phyloP scores from a whole-genome alignment of 2,888 invertebrate genomes.

The Lycia hirtaria region DNA sequence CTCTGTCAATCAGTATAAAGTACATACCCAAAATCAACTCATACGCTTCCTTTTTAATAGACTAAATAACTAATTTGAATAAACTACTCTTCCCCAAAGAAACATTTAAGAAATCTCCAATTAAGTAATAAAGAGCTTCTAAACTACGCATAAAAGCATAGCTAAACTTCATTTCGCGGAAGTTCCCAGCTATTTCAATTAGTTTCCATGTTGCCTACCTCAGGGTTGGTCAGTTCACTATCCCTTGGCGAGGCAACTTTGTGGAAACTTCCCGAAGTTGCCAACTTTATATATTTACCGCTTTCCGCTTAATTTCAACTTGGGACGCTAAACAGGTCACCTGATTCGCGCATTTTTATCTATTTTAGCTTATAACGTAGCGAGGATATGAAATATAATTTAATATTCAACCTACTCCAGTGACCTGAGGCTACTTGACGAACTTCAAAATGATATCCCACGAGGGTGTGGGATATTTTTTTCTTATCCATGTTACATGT shows the following conservation, averaged over 20 bases:
- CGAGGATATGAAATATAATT: too few species aligned
- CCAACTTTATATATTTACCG: conserved; percentile 21
- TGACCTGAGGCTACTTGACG: too few species aligned
- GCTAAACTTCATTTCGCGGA: conserved; percentile 11
- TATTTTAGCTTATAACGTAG: conserved; percentile 1
- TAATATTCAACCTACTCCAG: too few species aligned
- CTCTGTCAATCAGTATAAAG: too few species aligned
- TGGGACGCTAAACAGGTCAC: conserved; percentile 14
- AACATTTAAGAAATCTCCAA: neutral
- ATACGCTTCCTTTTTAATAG: too few species aligned
- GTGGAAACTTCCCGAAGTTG: conserved; percentile 16
- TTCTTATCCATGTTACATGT: too few species aligned
- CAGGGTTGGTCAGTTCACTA: conserved; percentile 14
- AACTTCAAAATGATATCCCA: too few species aligned
- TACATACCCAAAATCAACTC: too few species aligned
- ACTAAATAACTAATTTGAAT: too few species aligned
- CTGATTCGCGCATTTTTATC: conserved; percentile 3
- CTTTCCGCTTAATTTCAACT: conserved; percentile 28
- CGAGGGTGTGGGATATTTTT: too few species aligned
- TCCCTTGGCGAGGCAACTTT: conserved; percentile 20
- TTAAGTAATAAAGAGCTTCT: conserved; percentile 9
- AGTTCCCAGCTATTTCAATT: conserved; percentile 29
- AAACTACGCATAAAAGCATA: conserved; percentile 8
- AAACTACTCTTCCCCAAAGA: too few species aligned
- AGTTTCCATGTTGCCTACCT: conserved; percentile 20